phyloP scores from a whole-genome alignment of 1,140 invertebrate species.

The Yoshiicerus persimilis region DNA sequence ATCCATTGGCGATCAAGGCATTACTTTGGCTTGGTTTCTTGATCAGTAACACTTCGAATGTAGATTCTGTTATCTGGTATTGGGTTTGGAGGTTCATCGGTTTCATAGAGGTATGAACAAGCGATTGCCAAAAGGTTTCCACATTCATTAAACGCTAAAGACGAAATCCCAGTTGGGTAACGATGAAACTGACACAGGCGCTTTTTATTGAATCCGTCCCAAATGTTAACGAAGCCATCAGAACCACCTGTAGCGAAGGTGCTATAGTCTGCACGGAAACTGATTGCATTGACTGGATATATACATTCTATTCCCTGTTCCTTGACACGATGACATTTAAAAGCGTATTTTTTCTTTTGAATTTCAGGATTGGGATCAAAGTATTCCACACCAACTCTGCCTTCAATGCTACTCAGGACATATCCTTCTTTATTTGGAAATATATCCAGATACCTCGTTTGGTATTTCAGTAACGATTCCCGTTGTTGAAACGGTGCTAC shows the following conservation, averaged over 20 bases:
- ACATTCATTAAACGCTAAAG: constrained; percentile 89
- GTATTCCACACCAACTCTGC: constrained; percentile 93
- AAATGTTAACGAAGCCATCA: constrained; percentile 97
- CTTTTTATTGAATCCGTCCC: constrained; percentile 99
- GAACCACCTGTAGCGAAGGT: constrained; percentile 99
- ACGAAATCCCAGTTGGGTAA: constrained; percentile 91
- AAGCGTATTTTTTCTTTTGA: constrained; percentile 98
- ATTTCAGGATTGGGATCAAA: constrained; percentile 92
- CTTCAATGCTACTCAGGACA: constrained; percentile 92
- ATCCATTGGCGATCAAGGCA: too few species aligned
- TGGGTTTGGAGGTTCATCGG: constrained; percentile 71
- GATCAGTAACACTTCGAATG: constrained; percentile 92
- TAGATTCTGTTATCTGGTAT: constrained; percentile 86
- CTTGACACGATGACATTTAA: constrained; percentile 96
- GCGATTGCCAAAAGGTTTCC: constrained; percentile 89
- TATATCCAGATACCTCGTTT: constrained; percentile 91
- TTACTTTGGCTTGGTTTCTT: constrained; percentile 98
- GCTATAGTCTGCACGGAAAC: constrained; percentile 93
- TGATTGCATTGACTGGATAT: constrained; percentile 97
- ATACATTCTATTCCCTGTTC: constrained; percentile 91
- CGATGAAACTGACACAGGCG: constrained; percentile 95
- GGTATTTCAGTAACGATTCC: constrained; percentile 97
- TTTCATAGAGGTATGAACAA: constrained; percentile 88
- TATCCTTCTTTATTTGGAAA: constrained; percentile 94
- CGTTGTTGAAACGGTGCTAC: constrained; percentile 89